phyloP scores from a whole-genome alignment of 2,113 vertebrate species.

The Cyphomyrus plagiostoma region DNA sequence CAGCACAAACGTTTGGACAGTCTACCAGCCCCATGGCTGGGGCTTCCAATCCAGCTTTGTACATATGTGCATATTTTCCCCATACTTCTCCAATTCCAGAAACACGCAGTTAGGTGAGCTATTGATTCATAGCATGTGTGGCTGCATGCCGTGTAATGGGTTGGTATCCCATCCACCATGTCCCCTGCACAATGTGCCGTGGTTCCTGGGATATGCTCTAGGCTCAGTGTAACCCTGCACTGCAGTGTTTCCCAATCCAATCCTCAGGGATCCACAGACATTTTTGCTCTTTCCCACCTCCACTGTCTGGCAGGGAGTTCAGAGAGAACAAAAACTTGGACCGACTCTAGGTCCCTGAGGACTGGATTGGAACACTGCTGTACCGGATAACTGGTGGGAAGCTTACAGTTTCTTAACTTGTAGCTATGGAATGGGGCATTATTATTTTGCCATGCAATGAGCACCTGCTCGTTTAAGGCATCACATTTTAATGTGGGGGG shows the following conservation, averaged over 20 bases:
- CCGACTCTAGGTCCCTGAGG: not conserved
- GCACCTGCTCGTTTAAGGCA: not conserved
- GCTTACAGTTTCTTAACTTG: not conserved
- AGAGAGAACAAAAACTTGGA: not conserved
- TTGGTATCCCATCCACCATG: not conserved
- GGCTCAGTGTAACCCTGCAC: not conserved
- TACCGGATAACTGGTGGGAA: not conserved
- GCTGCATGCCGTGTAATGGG: not conserved
- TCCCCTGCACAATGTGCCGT: not conserved
- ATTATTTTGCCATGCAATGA: not conserved
- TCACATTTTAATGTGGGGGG: not conserved
- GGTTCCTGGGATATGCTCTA: not conserved
- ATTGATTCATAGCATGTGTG: not conserved
- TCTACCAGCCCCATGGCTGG: not conserved
- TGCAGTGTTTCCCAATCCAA: not conserved
- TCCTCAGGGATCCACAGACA: not conserved
- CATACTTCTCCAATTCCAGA: not conserved
- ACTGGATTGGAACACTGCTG: not conserved
- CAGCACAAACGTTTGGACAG: not conserved
- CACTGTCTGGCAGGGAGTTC: not conserved
- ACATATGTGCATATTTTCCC: not conserved
- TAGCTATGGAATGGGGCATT: not conserved
- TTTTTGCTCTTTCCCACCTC: not conserved
- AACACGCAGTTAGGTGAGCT: not conserved
- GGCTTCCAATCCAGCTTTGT: not conserved